Base-by-base conservation (phyloP, 2,113 vertebrate species). In the Colinus virginianus region DNA sequence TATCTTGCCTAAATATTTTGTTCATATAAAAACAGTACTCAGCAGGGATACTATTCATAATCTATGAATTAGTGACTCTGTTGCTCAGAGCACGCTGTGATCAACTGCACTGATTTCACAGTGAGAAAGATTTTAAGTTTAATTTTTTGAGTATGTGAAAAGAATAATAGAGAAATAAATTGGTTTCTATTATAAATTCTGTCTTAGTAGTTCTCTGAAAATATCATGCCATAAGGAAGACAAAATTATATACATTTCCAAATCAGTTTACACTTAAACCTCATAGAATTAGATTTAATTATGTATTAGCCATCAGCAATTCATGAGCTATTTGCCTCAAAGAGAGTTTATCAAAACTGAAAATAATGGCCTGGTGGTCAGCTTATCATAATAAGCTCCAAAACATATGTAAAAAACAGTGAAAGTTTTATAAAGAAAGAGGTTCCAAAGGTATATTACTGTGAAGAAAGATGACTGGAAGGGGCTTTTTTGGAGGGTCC, bases 1-100 rank as follows among this genome's bases (percentile, higher is more conserved):
- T 79, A 67, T 80, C 38, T 19, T 92, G 78, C 81, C 55, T 67
- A 64, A 90, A 69, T 63, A 70, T 77, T 84, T 82, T 55, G 40
- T 74, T 89, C 58, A 42, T 84, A 86, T 92, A 58, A 61, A 96
- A 92, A 15, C 74, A 82, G 28, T 40, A 12, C 49, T 63, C 55
- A 34, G 51, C 46, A 83, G 72, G 75, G 68, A 63, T 70, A 34
- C 51, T 87, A 4, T 81, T 92, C 81, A 74, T 78, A 42, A 34
- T 46, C 81, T 78, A 34, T 83, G 75, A 94, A 64, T 63, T 46
- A 85, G 34, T 77, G 55, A 63, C 71, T 78, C 51, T 77, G 75
- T 72, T 59, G 66, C 48, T 72, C 23, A 34, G 53, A 77, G 46
- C 59, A 87, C 49, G 11, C 49, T 83, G 40, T 0, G 0, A 63